A percentile compares a stretch with the other conserved stretches of the same genome.
phyloP scores from a whole-genome alignment of 2,113 vertebrate genomes.

The Cochlearius cochlearius region DNA sequence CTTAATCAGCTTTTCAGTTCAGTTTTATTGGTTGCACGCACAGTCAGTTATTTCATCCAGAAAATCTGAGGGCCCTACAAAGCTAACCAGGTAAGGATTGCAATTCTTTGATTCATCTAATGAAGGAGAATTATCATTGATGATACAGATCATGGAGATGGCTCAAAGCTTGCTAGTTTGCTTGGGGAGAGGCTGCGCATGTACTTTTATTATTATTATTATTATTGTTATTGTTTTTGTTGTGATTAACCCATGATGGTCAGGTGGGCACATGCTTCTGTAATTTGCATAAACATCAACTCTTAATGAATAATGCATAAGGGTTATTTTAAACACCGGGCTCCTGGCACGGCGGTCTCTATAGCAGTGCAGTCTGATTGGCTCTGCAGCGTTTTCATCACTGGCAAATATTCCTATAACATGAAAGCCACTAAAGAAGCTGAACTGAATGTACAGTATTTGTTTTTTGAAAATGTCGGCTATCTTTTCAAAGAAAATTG shows the following conservation, averaged over 20 bases:
- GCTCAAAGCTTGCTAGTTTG: slow-evolving; percentile 23
- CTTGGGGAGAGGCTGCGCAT: neutral
- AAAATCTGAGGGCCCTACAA: slow-evolving; percentile 79
- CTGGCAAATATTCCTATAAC: slow-evolving; percentile 69
- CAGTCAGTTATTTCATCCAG: slow-evolving; percentile 82
- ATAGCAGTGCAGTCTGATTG: slow-evolving; percentile 68
- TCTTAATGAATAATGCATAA: slow-evolving; percentile 90
- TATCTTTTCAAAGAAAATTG: slow-evolving; percentile 55
- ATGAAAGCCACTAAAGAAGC: slow-evolving; percentile 59
- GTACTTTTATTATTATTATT: neutral
- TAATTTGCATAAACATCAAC: slow-evolving; percentile 88
- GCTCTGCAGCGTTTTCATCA: slow-evolving; percentile 72
- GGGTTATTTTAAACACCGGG: slow-evolving; percentile 76
- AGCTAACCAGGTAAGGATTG: slow-evolving; percentile 84
- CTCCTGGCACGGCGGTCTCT: slow-evolving; percentile 45
- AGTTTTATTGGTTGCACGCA: slow-evolving; percentile 83
- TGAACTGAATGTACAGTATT: slow-evolving; percentile 39
- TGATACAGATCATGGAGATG: slow-evolving; percentile 61
- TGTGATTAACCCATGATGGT: slow-evolving; percentile 63
- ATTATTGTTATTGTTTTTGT: neutral
- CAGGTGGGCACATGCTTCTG: slow-evolving; percentile 71
- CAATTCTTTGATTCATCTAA: slow-evolving; percentile 71
- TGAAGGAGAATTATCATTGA: slow-evolving; percentile 67
- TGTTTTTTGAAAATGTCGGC: slow-evolving; percentile 42
- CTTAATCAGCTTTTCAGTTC: slow-evolving; percentile 93